These are phyloP conservation scores for Trissolcus brochymenae DNA, from an alignment of 2,888 invertebrate species.

Conservation along the genomic window DNA sequence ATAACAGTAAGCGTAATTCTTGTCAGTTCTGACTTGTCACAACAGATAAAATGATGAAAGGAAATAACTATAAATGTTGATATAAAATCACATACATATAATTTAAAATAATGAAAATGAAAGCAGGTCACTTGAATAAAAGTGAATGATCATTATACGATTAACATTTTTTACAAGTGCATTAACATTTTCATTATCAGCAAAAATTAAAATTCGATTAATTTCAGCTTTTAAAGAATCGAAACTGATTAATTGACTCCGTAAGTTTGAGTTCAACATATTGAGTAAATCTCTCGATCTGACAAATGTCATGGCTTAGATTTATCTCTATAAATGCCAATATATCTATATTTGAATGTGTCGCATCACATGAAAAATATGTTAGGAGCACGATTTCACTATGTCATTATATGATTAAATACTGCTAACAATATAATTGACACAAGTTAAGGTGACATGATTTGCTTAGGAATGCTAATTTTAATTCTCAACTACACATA, in stretches of 20 bases:
- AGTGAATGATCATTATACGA: slow-evolving; percentile 15
- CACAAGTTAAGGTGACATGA: too few species aligned
- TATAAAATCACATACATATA: slow-evolving; percentile 10
- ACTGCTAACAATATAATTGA: too few species aligned
- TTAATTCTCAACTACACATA: too few species aligned
- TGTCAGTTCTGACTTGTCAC: neutral
- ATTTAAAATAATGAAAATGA: slow-evolving; percentile 16
- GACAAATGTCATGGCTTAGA: slow-evolving; percentile 15
- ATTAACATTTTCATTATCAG: slow-evolving; percentile 12
- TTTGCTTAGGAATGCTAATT: too few species aligned
- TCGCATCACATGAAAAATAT: too few species aligned
- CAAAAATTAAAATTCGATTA: neutral
- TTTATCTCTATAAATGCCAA: neutral
- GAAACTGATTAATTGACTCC: neutral
- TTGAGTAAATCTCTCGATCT: neutral
- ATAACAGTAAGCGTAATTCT: neutral
- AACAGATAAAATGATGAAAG: neutral
- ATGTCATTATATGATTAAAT: too few species aligned
- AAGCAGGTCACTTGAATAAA: slow-evolving; percentile 8
- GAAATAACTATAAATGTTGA: neutral
- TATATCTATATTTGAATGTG: neutral
- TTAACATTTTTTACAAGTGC: neutral
- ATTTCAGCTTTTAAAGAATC: too few species aligned
- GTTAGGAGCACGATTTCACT: neutral
- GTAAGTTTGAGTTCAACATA: neutral